Percentiles rank a stretch among this genome's conserved stretches.
Conservation (phyloP, 2,888 invertebrate genomes). For the Scaptomyza flava region DNA sequence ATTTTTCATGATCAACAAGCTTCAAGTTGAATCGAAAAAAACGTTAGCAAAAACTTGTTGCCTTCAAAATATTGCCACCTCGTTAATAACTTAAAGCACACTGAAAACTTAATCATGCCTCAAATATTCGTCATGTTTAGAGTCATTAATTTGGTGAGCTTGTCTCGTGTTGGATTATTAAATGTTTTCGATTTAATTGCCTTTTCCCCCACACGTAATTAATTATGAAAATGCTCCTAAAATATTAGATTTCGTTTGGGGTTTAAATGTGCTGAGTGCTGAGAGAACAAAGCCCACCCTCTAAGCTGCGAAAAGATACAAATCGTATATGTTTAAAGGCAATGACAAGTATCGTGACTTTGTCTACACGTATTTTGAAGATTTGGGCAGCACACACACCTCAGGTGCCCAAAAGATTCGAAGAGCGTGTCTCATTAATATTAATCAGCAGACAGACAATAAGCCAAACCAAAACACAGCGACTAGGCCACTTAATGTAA, state of each 20-base stretch:
- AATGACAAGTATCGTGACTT: constrained; percentile 49
- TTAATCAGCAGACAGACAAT: constrained; percentile 53
- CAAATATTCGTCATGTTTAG: constrained; percentile 17
- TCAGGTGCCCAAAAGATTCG: constrained; percentile 63
- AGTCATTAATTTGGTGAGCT: constrained; percentile 1
- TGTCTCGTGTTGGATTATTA: neutral
- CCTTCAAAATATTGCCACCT: neutral
- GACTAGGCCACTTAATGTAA: constrained; percentile 28
- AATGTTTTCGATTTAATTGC: constrained; percentile 29
- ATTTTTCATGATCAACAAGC: neutral
- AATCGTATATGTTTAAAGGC: constrained; percentile 49
- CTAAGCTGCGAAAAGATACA: constrained; percentile 34
- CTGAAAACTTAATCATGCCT: constrained; percentile 8
- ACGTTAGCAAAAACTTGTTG: neutral
- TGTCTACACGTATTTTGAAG: constrained; percentile 19
- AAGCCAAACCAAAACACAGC: constrained; percentile 13
- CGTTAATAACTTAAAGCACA: constrained; percentile 1
- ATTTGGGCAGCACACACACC: constrained; percentile 60
- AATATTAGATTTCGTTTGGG: constrained; percentile 11
- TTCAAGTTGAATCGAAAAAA: neutral
- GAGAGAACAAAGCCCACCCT: constrained; percentile 46
- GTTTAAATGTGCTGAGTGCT: constrained; percentile 1
- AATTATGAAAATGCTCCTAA: constrained; percentile 27
- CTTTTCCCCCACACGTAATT: constrained; percentile 41
- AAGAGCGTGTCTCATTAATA: constrained; percentile 68